Percentiles rank a stretch among this genome's conserved stretches.
Conservation (phyloP, 2,797 vertebrate genomes). For the Prionace glauca region DNA sequence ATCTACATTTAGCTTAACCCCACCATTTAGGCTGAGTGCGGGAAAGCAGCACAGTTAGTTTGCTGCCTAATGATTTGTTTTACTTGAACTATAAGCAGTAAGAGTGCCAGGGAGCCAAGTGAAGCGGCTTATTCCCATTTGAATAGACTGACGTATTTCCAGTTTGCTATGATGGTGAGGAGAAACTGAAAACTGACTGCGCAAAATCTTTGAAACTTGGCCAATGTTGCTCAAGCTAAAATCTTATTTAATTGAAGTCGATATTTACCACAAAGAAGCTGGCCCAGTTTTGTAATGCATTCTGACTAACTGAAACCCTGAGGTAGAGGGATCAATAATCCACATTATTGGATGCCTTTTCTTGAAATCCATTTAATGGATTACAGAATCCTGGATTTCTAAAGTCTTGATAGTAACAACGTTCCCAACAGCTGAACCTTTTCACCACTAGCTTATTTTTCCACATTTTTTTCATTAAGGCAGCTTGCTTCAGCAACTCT, state of each 20-base stretch:
- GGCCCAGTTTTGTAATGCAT: not conserved
- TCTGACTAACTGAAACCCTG: not conserved
- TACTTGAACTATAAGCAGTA: not conserved
- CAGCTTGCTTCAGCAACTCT: not conserved
- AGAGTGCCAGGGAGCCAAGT: not conserved
- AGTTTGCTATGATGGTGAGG: not conserved
- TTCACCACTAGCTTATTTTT: not conserved
- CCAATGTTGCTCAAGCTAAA: not conserved
- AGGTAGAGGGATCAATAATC: not conserved
- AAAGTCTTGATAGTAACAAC: not conserved
- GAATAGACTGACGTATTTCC: not conserved
- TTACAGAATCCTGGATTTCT: not conserved
- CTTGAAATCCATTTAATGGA: not conserved
- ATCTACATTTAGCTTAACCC: not conserved
- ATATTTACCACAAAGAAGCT: not conserved
- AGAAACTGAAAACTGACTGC: not conserved
- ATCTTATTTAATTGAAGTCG: not conserved
- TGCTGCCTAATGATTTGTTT: not conserved
- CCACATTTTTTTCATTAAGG: not conserved
- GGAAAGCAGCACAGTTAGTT: not conserved
- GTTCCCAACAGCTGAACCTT: not conserved
- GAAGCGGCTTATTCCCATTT: not conserved
- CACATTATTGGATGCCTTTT: not conserved
- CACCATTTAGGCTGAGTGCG: not conserved
- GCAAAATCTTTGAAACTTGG: not conserved